A percentile compares a stretch with the other conserved stretches of the same genome.
Conservation (phyloP, 1,140 invertebrate species). For the Oppia nitens region DNA sequence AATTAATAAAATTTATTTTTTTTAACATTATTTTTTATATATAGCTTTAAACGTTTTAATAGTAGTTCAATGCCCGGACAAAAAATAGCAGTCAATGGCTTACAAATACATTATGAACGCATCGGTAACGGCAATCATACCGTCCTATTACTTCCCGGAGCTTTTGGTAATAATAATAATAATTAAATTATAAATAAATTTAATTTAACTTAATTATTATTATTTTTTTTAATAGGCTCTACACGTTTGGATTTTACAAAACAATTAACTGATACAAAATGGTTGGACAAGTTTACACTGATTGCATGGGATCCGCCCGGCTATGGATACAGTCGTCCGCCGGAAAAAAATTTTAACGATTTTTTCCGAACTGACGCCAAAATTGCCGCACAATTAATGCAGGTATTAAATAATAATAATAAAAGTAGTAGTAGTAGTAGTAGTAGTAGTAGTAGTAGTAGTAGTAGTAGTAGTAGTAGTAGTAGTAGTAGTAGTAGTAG, state of each 20-base stretch:
- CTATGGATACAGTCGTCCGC: conserved; percentile 15
- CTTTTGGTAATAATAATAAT: conserved; percentile 1
- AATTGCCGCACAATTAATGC: conserved; percentile 13
- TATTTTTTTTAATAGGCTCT: not conserved
- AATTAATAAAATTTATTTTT: too few relatives aligned
- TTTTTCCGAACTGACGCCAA: conserved; percentile 13
- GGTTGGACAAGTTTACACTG: conserved; percentile 12
- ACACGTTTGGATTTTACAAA: conserved; percentile 2
- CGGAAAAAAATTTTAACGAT: conserved; percentile 13
- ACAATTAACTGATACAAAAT: conserved; percentile 6
- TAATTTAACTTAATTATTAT: not conserved
- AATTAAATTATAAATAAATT: not conserved
- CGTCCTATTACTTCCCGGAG: conserved; percentile 49
- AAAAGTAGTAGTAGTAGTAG: too few relatives aligned
- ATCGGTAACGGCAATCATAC: conserved; percentile 47
- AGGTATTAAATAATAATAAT: conserved; percentile 1
- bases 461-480: too few relatives aligned
- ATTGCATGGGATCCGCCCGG: conserved; percentile 16
- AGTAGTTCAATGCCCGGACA: too few relatives aligned
- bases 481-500: too few relatives aligned
- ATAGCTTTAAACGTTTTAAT: too few relatives aligned
- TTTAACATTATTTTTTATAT: too few relatives aligned
- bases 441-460: too few relatives aligned
- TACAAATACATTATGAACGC: conserved; percentile 50
- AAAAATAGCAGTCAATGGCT: conserved; percentile 37